A percentile compares a stretch with the other conserved stretches of the same genome.
These are phyloP conservation scores for Cryptophagus acutangulus DNA, from an alignment of 2,888 invertebrate species.

Conservation along the genomic window DNA sequence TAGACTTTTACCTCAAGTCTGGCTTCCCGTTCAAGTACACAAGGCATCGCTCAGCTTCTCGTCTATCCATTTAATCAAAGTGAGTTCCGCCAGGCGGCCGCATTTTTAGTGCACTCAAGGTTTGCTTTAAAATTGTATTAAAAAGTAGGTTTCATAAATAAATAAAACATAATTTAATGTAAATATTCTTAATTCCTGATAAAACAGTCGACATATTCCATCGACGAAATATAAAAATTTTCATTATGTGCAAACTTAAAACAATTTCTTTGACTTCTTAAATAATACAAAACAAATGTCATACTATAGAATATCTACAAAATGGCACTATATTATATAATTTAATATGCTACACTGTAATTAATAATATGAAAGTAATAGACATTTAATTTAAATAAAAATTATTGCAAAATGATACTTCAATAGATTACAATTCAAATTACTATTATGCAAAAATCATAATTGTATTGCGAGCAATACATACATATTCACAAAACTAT, in stretches of 20 bases:
- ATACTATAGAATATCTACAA: constrained; percentile 36
- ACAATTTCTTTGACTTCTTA: constrained; percentile 26
- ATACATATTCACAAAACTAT: constrained; percentile 27
- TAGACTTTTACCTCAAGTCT: too few species aligned
- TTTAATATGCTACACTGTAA: constrained; percentile 15
- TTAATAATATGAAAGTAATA: constrained; percentile 16
- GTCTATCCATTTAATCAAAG: too few species aligned
- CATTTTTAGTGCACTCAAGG: too few species aligned
- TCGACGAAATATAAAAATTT: constrained; percentile 41
- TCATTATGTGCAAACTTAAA: constrained; percentile 39
- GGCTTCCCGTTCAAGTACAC: too few species aligned
- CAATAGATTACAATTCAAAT: too few species aligned
- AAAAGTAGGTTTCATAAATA: constrained; percentile 3
- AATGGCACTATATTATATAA: constrained; percentile 35
- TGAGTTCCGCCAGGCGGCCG: too few species aligned
- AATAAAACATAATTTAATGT: constrained; percentile 4
- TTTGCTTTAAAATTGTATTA: too few species aligned
- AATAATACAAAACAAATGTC: constrained; percentile 31
- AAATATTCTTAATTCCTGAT: constrained; percentile 23
- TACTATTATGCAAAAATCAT: constrained; percentile 13
- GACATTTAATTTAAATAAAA: constrained; percentile 20
- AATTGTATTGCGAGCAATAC: too few species aligned
- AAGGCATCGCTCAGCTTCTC: too few species aligned
- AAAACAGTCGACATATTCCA: constrained; percentile 31
- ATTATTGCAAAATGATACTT: constrained; percentile 24